Percentiles rank a stretch among this genome's conserved stretches.
These are phyloP conservation scores for Whitmania pigra DNA, from an alignment of 1,140 invertebrate species.

Conservation along the genomic window DNA sequence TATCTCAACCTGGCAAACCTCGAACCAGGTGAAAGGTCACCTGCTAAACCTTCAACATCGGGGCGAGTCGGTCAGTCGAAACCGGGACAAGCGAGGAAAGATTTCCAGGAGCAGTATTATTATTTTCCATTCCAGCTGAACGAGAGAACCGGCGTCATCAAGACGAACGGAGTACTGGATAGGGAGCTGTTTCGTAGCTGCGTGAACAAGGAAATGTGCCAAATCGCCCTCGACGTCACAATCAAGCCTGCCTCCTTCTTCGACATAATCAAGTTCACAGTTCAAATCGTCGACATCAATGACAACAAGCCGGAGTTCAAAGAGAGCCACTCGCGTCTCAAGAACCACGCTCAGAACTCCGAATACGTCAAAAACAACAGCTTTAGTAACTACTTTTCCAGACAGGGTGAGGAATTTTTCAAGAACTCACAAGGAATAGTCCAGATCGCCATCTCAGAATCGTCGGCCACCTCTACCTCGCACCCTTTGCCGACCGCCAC, in stretches of 20 bases:
- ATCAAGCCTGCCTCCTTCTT: constrained; percentile 17
- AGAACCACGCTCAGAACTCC: not conserved
- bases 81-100: not conserved
- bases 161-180: constrained; percentile 18
- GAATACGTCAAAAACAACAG: not conserved
- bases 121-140: constrained; percentile 14
- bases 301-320: constrained; percentile 20
- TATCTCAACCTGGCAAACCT: not conserved
- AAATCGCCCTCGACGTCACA: constrained; percentile 18
- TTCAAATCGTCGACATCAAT: constrained; percentile 19
- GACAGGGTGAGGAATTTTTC: not conserved
- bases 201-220: constrained; percentile 7
- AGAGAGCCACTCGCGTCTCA: not conserved
- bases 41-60: not conserved
- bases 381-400: no score
- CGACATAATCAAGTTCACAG: constrained; percentile 17
- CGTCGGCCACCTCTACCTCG: not conserved
- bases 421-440: not conserved
- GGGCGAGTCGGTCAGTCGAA: not conserved
- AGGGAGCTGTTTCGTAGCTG: constrained; percentile 14
- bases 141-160: constrained; percentile 14
- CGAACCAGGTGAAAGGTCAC: not conserved
- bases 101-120: not conserved
- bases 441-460: constrained; percentile 14
- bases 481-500: constrained; percentile 16